Evolutionary conservation across 2,113 vertebrate genomes (phyloP).

Genomic region (Mohoua ochrocephala): DNA sequence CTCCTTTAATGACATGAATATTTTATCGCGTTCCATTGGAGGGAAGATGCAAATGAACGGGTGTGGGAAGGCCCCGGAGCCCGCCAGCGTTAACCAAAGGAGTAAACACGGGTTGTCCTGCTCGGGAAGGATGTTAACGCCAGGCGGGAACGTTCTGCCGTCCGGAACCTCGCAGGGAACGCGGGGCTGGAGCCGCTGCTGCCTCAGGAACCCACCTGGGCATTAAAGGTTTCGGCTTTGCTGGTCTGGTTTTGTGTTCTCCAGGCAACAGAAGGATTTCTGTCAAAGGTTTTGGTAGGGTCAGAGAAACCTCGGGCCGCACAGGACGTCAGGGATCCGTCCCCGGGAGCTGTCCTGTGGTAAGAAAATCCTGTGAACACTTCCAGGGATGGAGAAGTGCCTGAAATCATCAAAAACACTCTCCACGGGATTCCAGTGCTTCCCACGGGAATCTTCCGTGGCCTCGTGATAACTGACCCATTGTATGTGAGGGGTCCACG

Average conservation of each 20-base stretch:
- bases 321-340: no score
- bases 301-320: not conserved
- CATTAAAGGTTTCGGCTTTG: not conserved
- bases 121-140: not conserved
- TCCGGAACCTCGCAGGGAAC: not conserved
- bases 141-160: not conserved
- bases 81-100: slow-evolving; percentile 31
- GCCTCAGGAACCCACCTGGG: not conserved
- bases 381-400: not conserved
- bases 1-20: no score
- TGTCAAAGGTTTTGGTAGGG: not conserved
- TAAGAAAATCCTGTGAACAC: not conserved
- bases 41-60: slow-evolving; percentile 14
- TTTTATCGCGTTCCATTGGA: slow-evolving; percentile 19
- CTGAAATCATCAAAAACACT: not conserved
- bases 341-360: not conserved
- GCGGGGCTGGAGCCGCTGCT: not conserved
- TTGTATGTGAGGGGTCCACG: fast-evolving
- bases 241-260: not conserved
- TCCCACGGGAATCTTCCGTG: not conserved
- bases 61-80: slow-evolving; percentile 20
- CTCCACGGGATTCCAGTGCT: not conserved
- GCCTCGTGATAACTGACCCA: fast-evolving
- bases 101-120: slow-evolving; percentile 23
- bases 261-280: not conserved